Percentiles rank a stretch among this genome's conserved stretches.
phyloP scores from a whole-genome alignment of 2,888 invertebrate species.

The Orchesella flavescens region DNA sequence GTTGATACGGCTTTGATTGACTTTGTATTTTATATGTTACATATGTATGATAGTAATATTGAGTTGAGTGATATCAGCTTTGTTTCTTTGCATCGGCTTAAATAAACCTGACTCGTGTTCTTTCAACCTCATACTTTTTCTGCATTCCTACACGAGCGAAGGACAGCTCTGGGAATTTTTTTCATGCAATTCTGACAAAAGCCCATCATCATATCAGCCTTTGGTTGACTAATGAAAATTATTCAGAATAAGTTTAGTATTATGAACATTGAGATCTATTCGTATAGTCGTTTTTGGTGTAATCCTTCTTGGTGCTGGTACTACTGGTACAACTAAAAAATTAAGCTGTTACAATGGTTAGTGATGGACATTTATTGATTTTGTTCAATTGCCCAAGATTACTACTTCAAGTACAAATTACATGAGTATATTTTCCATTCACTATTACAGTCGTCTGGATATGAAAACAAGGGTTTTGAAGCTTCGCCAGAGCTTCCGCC shows the following conservation, averaged over 20 bases:
- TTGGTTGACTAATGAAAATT: background rate
- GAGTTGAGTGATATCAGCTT: background rate
- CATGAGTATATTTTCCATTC: no score
- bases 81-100: background rate
- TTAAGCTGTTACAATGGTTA: background rate
- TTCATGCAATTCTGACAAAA: background rate
- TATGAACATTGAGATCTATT: background rate
- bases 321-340: background rate
- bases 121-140: background rate
- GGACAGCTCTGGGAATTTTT: slow-evolving; percentile 26
- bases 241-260: background rate
- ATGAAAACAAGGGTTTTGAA: slow-evolving; percentile 55
- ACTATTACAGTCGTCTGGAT: slow-evolving; percentile 32
- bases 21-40: no score
- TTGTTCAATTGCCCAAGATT: no score
- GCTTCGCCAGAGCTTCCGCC: slow-evolving; percentile 35
- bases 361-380: no score
- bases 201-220: background rate
- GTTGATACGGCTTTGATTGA: no score
- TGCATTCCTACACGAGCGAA: slow-evolving; percentile 25
- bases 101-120: slow-evolving; percentile 33
- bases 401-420: no score
- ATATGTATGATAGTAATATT: no score
- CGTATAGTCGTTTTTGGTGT: background rate
- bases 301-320: background rate